Base-by-base conservation (phyloP, 2,797 vertebrate genomes). In the Sciurus vulgaris region DNA sequence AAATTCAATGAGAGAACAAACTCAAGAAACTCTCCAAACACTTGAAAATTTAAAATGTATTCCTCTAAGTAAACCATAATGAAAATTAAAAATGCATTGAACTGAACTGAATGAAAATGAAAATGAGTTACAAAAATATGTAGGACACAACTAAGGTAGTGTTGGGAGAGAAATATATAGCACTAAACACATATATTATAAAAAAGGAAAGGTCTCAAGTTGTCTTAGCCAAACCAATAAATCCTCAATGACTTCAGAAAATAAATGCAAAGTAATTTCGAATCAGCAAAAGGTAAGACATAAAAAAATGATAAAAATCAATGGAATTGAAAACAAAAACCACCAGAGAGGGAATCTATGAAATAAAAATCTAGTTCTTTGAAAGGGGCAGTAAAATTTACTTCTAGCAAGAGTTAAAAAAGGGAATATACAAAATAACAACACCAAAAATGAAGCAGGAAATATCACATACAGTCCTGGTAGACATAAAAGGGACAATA, bases 1-100 rank as follows among this genome's bases (percentile, higher is more conserved):
- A 78, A 59, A 90, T 44, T 77, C 59, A 76, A 90, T 94, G 94
- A 83, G 47, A 56, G 24, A 96, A 87, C 26, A 7, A 96, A 94
- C 84, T 38, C 35, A 74, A 51, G 28, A 88, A 91, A 94, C 70
- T 85, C 2, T 22, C 59, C 9, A 59, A 82, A 84, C 35, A 81
- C 38, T 90, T 96, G 26, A 33, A 95, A 90, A 85, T 77, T 84
- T 3, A 59, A 61, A 61, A 84, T 12, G 70, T 9, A 65, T 22
- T 59, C 18, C 73, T 86, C 35, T 63, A 89, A 81, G 88, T 70
- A 89, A 79, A 63, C 17, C 13, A 73, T 13, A 91, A 93, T 86
- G 33, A 30, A 95, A 78, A 82, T 76, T 30, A 74, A 82, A 86
- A 91, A 86, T 63, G 9, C 59, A 83, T 14, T 79, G 35, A 89